Evolutionary conservation across 2,888 invertebrate genomes (phyloP).

Genomic region (Mesorhabditis spiculigera): DNA sequence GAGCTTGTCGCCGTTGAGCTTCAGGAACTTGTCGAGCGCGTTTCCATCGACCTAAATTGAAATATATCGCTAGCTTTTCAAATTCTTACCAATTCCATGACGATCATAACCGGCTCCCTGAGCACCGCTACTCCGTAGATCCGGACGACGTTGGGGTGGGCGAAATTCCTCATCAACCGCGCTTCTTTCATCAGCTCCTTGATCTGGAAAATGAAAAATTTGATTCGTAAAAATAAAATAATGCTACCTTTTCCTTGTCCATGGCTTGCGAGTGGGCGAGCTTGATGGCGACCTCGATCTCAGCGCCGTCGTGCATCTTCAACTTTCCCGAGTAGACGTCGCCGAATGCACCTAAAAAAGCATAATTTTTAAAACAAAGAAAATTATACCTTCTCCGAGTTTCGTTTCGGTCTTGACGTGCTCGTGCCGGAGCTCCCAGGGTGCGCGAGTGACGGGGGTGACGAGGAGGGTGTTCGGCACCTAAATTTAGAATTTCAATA

Average conservation of each 20-base stretch:
- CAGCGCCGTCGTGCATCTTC: not conserved
- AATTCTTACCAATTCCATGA: not conserved
- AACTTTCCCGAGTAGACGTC: not conserved
- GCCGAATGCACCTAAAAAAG: not conserved
- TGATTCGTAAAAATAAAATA: not conserved
- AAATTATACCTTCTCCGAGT: not conserved
- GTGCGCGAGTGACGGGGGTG: not conserved
- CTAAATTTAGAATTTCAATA: too few species aligned
- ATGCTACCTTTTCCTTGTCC: not conserved
- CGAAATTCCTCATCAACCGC: not conserved
- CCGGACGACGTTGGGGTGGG: not conserved
- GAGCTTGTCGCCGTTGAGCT: not conserved
- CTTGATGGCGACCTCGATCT: not conserved
- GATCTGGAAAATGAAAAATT: not conserved
- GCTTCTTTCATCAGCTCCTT: not conserved
- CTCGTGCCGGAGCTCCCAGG: slow-evolving; percentile 8
- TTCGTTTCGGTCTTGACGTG: not conserved
- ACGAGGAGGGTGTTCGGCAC: not conserved
- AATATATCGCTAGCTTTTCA: not conserved
- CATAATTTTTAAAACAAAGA: not conserved
- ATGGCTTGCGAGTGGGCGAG: not conserved
- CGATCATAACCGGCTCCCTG: not conserved
- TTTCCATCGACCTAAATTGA: not conserved
- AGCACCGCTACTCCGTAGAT: too few species aligned
- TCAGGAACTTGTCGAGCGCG: not conserved